Percentiles rank a stretch among this genome's conserved stretches.
phyloP scores from a whole-genome alignment of 2,797 vertebrate genomes.

The Siniperca undulata region DNA sequence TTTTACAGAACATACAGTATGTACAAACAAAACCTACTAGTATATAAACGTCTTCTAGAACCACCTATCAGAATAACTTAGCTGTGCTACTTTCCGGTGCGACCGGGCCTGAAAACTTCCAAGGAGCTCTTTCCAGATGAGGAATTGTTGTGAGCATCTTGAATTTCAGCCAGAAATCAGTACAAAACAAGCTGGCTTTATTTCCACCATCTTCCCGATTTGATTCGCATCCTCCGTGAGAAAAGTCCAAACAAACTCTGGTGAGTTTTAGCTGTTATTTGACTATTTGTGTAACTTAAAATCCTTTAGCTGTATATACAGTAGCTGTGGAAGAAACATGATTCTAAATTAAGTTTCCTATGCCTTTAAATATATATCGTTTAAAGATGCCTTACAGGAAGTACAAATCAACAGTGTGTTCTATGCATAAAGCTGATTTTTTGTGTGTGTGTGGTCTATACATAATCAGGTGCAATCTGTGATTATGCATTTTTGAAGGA shows the following conservation, averaged over 20 bases:
- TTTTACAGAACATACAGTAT: no score
- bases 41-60: background rate
- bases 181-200: background rate
- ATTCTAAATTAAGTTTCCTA: background rate
- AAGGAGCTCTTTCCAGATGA: background rate
- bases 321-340: background rate
- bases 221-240: background rate
- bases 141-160: background rate
- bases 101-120: background rate
- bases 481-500: background rate
- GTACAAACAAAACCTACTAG: background rate
- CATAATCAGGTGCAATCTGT: background rate
- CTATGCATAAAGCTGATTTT: constrained; percentile 1
- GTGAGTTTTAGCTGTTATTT: background rate
- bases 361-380: background rate
- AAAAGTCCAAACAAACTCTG: background rate
- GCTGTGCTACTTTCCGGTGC: background rate
- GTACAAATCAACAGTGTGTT: background rate
- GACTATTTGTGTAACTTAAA: background rate
- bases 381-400: constrained; percentile 6
- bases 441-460: background rate
- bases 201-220: background rate
- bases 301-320: background rate
- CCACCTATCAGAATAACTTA: background rate
- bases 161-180: background rate